Conservation (phyloP, 35 echinoderm and acorn worm species). For the Hemicentrotus pulcherrimus region DNA sequence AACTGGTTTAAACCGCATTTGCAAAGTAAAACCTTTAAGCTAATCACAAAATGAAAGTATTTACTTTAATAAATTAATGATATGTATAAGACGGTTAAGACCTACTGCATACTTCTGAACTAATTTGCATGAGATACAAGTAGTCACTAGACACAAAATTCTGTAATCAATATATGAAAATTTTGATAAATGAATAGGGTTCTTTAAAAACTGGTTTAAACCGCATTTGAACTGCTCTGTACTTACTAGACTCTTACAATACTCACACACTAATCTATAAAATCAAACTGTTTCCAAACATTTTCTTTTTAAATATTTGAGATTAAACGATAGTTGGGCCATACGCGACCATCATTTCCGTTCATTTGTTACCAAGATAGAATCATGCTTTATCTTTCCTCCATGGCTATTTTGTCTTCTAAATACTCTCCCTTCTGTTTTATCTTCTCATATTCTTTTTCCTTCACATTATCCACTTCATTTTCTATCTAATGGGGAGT, state of each 20-base stretch:
- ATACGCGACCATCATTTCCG: too few species aligned
- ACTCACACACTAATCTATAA: background rate
- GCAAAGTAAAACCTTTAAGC: too few species aligned
- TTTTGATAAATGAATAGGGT: background rate
- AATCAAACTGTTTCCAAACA: background rate
- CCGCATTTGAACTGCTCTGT: background rate
- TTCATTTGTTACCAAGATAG: background rate
- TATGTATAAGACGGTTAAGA: background rate
- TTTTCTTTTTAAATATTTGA: background rate
- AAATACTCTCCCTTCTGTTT: background rate
- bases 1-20: background rate
- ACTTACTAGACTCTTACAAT: background rate
- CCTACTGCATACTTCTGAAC: background rate
- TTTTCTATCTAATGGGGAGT: too few species aligned
- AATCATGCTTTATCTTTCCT: background rate
- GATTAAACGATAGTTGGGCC: too few species aligned
- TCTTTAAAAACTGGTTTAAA: conserved; percentile 6
- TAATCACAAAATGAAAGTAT: background rate
- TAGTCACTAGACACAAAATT: background rate
- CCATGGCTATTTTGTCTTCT: background rate
- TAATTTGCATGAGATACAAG: background rate
- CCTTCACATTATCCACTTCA: too few species aligned
- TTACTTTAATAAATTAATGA: background rate
- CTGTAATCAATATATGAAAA: background rate
- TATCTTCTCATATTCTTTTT: too few species aligned